Conservation (phyloP, 2,888 invertebrate species). For the Drosophila pseudotalamancana region DNA sequence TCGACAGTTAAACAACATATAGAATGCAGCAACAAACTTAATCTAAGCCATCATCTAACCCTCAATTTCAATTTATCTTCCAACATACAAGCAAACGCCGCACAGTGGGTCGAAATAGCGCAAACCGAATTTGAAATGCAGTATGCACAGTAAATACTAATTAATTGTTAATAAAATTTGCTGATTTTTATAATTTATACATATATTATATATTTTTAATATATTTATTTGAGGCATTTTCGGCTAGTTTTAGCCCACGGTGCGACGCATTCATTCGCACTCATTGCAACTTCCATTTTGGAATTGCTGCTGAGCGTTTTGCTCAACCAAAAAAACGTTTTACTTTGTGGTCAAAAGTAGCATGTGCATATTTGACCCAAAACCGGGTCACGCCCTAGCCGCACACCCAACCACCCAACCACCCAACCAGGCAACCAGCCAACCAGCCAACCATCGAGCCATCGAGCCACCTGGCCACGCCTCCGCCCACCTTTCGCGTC, state of each 20-base stretch:
- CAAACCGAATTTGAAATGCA: neutral
- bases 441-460: neutral
- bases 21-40: conserved; percentile 22
- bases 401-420: neutral
- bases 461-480: neutral
- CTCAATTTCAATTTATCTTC: conserved; percentile 16
- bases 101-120: conserved; percentile 4
- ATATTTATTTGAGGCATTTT: neutral
- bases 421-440: too few relatives aligned
- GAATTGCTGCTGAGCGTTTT: conserved; percentile 66
- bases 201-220: too few relatives aligned
- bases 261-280: conserved; percentile 49
- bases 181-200: too few relatives aligned
- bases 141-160: too few relatives aligned
- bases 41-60: conserved; percentile 32
- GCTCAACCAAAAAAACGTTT: conserved; percentile 70
- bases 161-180: too few relatives aligned
- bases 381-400: conserved; percentile 23
- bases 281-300: conserved; percentile 66
- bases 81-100: conserved; percentile 1
- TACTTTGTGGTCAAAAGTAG: conserved; percentile 80
- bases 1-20: conserved; percentile 23
- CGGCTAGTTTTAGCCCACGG: neutral
- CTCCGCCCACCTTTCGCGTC: neutral
- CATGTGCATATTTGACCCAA: conserved; percentile 73